phyloP scores from a whole-genome alignment of 53 echinoderm and acorn worm genomes.

The Paracentrotus lividus region DNA sequence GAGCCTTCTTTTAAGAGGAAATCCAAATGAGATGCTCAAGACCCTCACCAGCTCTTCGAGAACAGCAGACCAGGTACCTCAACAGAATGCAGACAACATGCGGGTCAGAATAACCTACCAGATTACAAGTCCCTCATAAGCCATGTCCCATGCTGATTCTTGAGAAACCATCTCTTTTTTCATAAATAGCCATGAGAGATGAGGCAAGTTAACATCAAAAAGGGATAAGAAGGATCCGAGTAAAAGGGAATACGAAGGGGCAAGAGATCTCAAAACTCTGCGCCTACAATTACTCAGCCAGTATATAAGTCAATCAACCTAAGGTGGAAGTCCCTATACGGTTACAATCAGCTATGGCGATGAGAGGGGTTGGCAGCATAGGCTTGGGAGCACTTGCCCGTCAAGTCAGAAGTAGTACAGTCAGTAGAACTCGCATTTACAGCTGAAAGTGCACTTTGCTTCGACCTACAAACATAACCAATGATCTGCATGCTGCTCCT shows the following conservation, averaged over 20 bases:
- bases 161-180: conserved; percentile 46
- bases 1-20: conserved; percentile 55
- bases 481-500: neutral
- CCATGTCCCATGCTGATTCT: conserved; percentile 51
- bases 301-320: neutral
- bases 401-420: conserved; percentile 67
- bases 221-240: conserved; percentile 28
- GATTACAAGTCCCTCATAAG: conserved; percentile 5
- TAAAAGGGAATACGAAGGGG: neutral
- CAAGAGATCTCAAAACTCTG: conserved; percentile 1
- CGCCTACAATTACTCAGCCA: neutral
- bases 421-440: conserved; percentile 58
- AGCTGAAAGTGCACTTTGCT: conserved; percentile 60
- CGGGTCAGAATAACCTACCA: conserved; percentile 9
- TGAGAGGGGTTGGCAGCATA: neutral
- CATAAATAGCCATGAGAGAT: no score
- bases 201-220: no score
- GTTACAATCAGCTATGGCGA: neutral
- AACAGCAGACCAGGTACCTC: conserved; percentile 20
- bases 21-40: conserved; percentile 38
- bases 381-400: conserved; percentile 49
- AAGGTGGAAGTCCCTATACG: neutral
- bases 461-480: conserved; percentile 1
- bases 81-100: neutral
- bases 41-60: conserved; percentile 63